Percentiles rank a stretch among this genome's conserved stretches.
Evolutionary conservation across 2,797 vertebrate species (phyloP).

Genomic region (Brachyalestes nurse): DNA sequence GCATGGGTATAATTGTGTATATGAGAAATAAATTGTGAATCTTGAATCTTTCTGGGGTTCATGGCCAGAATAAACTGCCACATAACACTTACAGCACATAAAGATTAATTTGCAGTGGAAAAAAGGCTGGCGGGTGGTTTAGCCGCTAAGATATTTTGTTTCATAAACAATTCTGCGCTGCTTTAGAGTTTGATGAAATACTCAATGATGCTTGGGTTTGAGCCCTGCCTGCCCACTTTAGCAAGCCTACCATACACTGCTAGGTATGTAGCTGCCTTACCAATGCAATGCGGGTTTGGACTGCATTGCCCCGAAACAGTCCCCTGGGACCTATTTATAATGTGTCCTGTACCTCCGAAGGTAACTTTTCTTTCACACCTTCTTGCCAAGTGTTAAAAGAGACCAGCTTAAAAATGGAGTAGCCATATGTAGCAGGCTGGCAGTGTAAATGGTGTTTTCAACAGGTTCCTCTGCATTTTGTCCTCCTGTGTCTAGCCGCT

Average conservation of each 20-base stretch:
- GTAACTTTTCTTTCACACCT: slow-evolving; percentile 69
- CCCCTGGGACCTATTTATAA: slow-evolving; percentile 74
- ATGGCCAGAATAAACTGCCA: background rate
- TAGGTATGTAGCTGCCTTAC: slow-evolving; percentile 44
- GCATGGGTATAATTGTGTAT: too few species aligned
- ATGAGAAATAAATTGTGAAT: too few species aligned
- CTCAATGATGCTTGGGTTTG: slow-evolving; percentile 74
- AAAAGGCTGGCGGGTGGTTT: slow-evolving; percentile 10
- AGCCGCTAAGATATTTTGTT: slow-evolving; percentile 24
- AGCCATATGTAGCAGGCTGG: slow-evolving; percentile 52
- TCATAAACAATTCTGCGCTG: slow-evolving; percentile 65
- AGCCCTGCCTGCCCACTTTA: slow-evolving; percentile 38
- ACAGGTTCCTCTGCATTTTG: slow-evolving; percentile 58
- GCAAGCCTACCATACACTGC: slow-evolving; percentile 52
- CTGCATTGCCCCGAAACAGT: slow-evolving; percentile 63
- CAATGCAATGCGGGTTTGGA: slow-evolving; percentile 61
- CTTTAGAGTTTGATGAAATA: slow-evolving; percentile 62
- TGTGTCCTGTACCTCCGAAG: slow-evolving; percentile 58
- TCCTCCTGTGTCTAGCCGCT: slow-evolving; percentile 67
- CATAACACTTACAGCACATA: background rate
- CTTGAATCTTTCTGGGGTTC: background rate
- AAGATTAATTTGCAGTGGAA: background rate
- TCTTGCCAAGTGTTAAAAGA: slow-evolving; percentile 77
- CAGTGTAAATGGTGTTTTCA: slow-evolving; percentile 74
- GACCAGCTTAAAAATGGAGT: slow-evolving; percentile 70